Conservation (phyloP, 1,140 invertebrate genomes). For the Leguminivora glycinivorella region DNA sequence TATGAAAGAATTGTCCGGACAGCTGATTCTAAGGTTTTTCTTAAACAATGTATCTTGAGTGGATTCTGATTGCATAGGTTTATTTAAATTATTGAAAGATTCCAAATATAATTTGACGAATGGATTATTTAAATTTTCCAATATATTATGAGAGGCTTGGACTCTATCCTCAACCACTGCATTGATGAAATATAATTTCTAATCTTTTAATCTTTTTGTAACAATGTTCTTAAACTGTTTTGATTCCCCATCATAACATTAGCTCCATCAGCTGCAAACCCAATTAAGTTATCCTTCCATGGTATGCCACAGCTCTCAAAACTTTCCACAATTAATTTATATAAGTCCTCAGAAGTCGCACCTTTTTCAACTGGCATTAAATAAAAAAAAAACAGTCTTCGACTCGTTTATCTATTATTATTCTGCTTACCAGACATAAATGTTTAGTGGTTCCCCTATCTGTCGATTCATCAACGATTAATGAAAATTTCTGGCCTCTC, state of each 20-base stretch:
- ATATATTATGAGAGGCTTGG: too few species aligned
- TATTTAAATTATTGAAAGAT: neutral
- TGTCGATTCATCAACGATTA: too few species aligned
- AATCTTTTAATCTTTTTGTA: too few species aligned
- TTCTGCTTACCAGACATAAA: too few species aligned
- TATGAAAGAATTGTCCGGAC: too few species aligned
- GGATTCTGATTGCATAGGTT: neutral
- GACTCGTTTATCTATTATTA: neutral
- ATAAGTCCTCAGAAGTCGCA: neutral
- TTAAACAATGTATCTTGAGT: neutral
- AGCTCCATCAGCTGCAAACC: slow-evolving; percentile 48
- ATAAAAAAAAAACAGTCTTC: neutral
- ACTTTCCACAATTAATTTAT: neutral
- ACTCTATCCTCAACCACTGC: too few species aligned
- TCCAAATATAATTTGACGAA: neutral
- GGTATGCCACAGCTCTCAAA: too few species aligned
- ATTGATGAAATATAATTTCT: too few species aligned
- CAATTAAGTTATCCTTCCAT: slow-evolving; percentile 32
- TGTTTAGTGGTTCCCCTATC: too few species aligned
- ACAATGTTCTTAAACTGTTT: slow-evolving; percentile 23
- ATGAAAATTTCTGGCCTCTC: too few species aligned
- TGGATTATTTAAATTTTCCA: too few species aligned
- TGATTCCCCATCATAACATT: slow-evolving; percentile 28
- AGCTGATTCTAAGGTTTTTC: too few species aligned
- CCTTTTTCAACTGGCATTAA: neutral